Conservation (phyloP, 2,888 invertebrate species). For the Clanis bilineata region DNA sequence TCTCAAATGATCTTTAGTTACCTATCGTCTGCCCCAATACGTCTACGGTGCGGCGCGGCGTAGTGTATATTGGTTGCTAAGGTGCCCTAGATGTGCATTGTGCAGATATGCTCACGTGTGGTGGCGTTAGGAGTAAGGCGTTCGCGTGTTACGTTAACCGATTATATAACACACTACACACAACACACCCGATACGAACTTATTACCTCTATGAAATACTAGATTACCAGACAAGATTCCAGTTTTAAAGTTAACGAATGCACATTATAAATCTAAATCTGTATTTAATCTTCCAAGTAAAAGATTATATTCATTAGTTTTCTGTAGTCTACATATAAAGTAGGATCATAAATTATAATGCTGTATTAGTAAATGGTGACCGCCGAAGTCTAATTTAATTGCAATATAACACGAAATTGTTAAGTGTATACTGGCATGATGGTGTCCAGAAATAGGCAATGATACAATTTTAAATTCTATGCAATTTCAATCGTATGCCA, state of each 20-base stretch:
- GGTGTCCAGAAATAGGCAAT: conserved; percentile 1
- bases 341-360: no score
- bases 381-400: no score
- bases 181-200: background rate
- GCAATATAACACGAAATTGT: background rate
- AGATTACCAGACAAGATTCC: background rate
- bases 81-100: conserved; percentile 18
- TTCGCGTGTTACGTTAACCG: no score
- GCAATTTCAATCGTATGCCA: conserved; percentile 12
- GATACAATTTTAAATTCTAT: conserved; percentile 5
- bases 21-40: conserved; percentile 56
- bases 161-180: no score
- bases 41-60: conserved; percentile 49
- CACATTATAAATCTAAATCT: no score
- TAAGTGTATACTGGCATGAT: background rate
- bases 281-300: no score
- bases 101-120: background rate
- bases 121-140: no score
- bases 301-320: no score
- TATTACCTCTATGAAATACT: background rate
- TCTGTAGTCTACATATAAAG: no score
- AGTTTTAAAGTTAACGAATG: background rate
- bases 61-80: conserved; percentile 39
- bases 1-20: conserved; percentile 68
- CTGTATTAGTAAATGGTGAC: no score